phyloP scores from a whole-genome alignment of 2,113 vertebrate genomes.

The Elachura formosa region DNA sequence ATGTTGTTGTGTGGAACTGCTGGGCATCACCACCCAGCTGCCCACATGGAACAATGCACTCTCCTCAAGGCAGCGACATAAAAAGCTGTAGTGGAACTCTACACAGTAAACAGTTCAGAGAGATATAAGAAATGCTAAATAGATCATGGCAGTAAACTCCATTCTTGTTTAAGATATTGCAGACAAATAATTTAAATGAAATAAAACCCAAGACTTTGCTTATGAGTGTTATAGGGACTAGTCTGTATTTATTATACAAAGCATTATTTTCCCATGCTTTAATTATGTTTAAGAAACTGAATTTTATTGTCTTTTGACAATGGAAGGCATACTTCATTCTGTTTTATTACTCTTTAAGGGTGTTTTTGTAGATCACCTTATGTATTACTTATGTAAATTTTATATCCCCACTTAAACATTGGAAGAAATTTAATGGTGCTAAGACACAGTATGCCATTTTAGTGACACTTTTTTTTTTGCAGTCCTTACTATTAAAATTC shows the following conservation, averaged over 20 bases:
- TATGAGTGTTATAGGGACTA: background rate
- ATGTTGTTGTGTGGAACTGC: background rate
- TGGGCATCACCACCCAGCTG: background rate
- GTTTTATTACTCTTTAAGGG: background rate
- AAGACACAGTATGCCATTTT: background rate
- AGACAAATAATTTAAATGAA: background rate
- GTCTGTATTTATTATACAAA: background rate
- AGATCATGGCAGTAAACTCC: background rate
- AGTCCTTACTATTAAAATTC: background rate
- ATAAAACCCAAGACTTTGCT: background rate
- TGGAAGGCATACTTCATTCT: background rate
- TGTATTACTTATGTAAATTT: background rate
- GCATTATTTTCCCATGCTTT: background rate
- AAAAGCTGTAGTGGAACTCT: background rate
- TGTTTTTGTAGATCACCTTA: background rate
- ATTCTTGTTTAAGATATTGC: background rate
- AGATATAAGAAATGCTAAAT: background rate
- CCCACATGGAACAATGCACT: background rate
- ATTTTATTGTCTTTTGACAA: background rate
- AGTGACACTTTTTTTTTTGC: background rate
- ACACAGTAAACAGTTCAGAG: background rate
- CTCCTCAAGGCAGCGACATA: background rate
- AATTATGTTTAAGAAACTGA: background rate
- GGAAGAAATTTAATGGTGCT: background rate
- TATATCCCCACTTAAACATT: background rate